Evolutionary conservation across 2,797 vertebrate genomes (phyloP), one percentile per base, ranked within the genome.

Genomic region (Argya squamiceps): DNA sequence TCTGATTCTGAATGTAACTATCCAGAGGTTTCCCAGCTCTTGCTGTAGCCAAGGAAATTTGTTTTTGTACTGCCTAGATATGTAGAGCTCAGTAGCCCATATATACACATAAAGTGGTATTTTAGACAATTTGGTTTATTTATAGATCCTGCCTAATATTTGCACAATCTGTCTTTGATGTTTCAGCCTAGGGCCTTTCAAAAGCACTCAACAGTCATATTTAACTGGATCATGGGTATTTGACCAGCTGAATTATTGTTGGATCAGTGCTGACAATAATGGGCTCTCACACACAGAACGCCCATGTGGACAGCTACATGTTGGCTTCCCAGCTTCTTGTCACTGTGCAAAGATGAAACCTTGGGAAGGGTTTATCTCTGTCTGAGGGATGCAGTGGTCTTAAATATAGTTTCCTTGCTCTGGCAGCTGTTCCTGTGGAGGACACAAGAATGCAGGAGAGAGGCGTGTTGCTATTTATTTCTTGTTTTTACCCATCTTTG

Each of bases 401-500:
- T 87, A 55, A 60, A 67, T 89, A 67, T 64, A 94, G 70, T 82
- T 92, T 74, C 23, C n/a, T 79, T 67, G 20, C 52, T 90, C 70
- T 90, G 89, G 64, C 85, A 96, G 80, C 80, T 92, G 81, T 77
- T 59, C 34, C 29, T 44, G 34, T 77, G 67, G 46, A 87, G 43
- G 44, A 74, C 27, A 76, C 9, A 86, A 64, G 85, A 96, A 84
- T 76, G 69, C 27, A 65, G 52, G 43, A 85, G 43, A 93, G 74
- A 84, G 24, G 55, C 14, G 0, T 50, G 56, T 76, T 94, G 52
- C 77, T 94, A 70, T 96, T 95, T 96, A 70, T 94, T 96, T 92
- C 37, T 89, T 92, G 37, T 1, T 84, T 96, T 90, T 70, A 90
- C 10, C n/a, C 63, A 32, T 88, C 85, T 90, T 92, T 82, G 74